phyloP scores from a whole-genome alignment of 2,797 vertebrate species.

The Acipenser oxyrinchus region DNA sequence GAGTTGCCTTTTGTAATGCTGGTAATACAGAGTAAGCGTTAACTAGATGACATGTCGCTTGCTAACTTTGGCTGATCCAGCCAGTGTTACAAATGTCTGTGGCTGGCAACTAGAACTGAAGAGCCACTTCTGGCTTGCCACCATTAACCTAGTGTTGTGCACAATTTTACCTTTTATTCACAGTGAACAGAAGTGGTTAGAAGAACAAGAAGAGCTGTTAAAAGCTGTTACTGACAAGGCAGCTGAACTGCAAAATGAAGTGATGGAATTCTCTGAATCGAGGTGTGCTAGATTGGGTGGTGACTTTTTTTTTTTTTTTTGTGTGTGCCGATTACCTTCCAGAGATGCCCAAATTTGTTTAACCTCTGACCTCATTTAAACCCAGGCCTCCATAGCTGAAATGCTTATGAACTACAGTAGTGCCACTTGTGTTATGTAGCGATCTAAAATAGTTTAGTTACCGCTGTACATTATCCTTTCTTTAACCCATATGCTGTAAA shows the following conservation, averaged over 20 bases:
- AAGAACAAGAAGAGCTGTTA: conserved; percentile 51
- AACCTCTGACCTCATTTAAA: no score
- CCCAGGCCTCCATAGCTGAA: no score
- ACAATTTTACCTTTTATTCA: conserved; percentile 18
- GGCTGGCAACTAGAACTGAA: no score
- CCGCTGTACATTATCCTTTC: background rate
- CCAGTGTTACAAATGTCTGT: no score
- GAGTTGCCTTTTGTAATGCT: background rate
- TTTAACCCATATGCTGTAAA: background rate
- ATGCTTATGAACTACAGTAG: no score
- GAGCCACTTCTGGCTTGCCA: background rate
- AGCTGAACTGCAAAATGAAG: conserved; percentile 38
- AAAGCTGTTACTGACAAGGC: conserved; percentile 36
- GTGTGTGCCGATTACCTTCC: background rate
- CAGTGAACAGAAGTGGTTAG: conserved; percentile 59
- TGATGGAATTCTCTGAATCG: conserved; percentile 39
- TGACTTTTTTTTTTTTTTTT: background rate
- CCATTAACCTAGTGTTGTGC: background rate
- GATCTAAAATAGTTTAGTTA: background rate
- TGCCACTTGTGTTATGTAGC: background rate
- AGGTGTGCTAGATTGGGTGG: conserved; percentile 31
- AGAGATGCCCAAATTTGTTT: no score
- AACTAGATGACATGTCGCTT: background rate
- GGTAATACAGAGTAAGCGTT: background rate
- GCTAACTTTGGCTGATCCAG: no score